phyloP scores from a whole-genome alignment of 2,797 vertebrate genomes.

The Scyliorhinus canicula region DNA sequence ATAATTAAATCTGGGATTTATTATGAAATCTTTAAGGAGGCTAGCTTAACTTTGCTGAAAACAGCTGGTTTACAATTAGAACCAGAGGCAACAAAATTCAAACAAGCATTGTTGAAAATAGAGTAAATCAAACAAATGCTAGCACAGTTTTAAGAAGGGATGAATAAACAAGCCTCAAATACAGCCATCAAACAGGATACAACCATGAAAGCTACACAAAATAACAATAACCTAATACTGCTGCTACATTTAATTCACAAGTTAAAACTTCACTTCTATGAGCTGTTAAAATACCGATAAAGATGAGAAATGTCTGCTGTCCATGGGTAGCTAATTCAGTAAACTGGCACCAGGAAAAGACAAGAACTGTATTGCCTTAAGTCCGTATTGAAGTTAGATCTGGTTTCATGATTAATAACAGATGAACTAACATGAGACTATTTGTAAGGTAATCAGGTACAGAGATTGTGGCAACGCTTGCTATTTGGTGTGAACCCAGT shows the following conservation, averaged over 20 bases:
- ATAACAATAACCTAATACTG: not conserved
- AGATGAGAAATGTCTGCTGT: not conserved
- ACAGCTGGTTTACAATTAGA: constrained; percentile 6
- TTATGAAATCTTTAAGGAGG: not conserved
- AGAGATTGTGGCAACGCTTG: constrained; percentile 3
- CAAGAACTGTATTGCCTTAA: not conserved
- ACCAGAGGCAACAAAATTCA: not conserved
- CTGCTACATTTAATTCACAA: not conserved
- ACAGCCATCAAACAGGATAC: not conserved
- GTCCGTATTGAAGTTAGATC: constrained; percentile 16
- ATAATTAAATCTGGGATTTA: constrained; percentile 12
- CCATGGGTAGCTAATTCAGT: not conserved
- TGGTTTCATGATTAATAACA: constrained; percentile 28
- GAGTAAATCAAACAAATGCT: constrained; percentile 4
- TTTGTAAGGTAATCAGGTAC: constrained; percentile 28
- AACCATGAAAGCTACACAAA: not conserved
- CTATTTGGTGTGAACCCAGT: not conserved
- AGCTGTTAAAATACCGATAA: not conserved
- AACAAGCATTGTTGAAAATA: constrained; percentile 14
- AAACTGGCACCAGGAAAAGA: not conserved
- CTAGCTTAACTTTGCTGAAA: not conserved
- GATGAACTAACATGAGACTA: constrained; percentile 20
- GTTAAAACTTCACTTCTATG: not conserved
- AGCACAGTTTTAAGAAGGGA: not conserved
- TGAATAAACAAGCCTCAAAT: not conserved